Percentiles rank a stretch among this genome's conserved stretches.
Conservation (phyloP, 2,113 vertebrate genomes). For the Corythaixoides concolor region DNA sequence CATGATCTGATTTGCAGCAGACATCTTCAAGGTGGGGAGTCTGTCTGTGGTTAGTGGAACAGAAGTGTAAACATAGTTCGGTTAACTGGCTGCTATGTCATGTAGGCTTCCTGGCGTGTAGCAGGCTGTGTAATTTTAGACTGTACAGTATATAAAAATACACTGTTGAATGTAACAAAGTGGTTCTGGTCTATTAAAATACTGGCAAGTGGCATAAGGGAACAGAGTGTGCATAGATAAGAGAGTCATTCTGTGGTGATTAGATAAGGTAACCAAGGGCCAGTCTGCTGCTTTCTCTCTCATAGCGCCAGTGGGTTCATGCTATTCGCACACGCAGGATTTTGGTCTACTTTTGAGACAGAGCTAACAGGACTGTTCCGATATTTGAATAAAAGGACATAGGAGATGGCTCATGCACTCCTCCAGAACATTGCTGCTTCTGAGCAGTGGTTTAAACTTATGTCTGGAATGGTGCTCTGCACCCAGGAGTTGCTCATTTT, state of each 20-base stretch:
- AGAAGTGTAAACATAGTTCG: slow-evolving; percentile 24
- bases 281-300: not conserved
- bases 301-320: not conserved
- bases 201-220: slow-evolving; percentile 9
- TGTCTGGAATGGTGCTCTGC: not conserved
- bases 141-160: slow-evolving; percentile 15
- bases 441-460: not conserved
- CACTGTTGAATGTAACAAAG: not conserved
- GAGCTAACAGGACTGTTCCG: not conserved
- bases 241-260: not conserved
- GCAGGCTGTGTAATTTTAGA: slow-evolving; percentile 33
- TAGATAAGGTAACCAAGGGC: not conserved
- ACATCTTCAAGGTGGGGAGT: not conserved
- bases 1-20: not conserved
- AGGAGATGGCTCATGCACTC: not conserved
- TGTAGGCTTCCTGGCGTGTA: not conserved
- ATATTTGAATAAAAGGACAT: not conserved
- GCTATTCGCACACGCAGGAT: not conserved
- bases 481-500: not conserved
- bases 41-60: not conserved
- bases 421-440: not conserved
- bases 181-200: slow-evolving; percentile 23
- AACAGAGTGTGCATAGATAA: slow-evolving; percentile 2
- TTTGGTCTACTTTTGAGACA: not conserved
- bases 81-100: slow-evolving; percentile 19